A percentile compares a stretch with the other conserved stretches of the same genome.
These are phyloP conservation scores for Ceratina calcarata DNA, from an alignment of 1,140 invertebrate species.

Conservation along the genomic window DNA sequence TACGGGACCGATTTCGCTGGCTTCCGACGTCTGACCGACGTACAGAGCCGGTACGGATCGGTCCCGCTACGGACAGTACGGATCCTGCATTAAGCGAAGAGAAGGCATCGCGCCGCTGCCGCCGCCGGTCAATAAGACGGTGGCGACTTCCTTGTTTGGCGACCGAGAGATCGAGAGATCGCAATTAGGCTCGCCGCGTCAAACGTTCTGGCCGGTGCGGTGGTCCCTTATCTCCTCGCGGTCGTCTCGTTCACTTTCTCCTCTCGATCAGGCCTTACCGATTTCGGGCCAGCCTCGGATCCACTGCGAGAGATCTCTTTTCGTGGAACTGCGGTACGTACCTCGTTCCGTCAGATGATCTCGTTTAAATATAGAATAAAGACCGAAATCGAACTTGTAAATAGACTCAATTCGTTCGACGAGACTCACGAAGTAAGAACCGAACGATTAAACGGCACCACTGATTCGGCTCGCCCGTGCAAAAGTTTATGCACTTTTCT, in stretches of 20 bases:
- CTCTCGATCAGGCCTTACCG: slow-evolving; percentile 58
- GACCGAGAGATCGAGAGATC: slow-evolving; percentile 62
- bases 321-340: slow-evolving; percentile 15
- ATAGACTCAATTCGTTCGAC: too few species aligned
- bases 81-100: not conserved
- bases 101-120: slow-evolving; percentile 55
- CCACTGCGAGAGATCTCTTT: slow-evolving; percentile 23
- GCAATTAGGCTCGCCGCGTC: slow-evolving; percentile 71
- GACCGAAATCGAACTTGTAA: not conserved
- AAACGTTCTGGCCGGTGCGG: slow-evolving; percentile 64
- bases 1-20: too few species aligned
- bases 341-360: not conserved
- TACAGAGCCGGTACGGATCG: too few species aligned
- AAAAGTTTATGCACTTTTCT: not conserved
- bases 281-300: slow-evolving; percentile 54
- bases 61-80: too few species aligned
- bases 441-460: too few species aligned
- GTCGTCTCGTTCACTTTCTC: slow-evolving; percentile 68
- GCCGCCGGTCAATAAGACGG: slow-evolving; percentile 58
- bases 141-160: slow-evolving; percentile 69
- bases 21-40: too few species aligned
- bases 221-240: slow-evolving; percentile 64
- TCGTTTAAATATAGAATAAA: not conserved
- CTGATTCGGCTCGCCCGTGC: too few species aligned
- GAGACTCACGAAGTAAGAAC: too few species aligned